Conservation (phyloP, 2,888 invertebrate genomes). For the Chironomus riparius region DNA sequence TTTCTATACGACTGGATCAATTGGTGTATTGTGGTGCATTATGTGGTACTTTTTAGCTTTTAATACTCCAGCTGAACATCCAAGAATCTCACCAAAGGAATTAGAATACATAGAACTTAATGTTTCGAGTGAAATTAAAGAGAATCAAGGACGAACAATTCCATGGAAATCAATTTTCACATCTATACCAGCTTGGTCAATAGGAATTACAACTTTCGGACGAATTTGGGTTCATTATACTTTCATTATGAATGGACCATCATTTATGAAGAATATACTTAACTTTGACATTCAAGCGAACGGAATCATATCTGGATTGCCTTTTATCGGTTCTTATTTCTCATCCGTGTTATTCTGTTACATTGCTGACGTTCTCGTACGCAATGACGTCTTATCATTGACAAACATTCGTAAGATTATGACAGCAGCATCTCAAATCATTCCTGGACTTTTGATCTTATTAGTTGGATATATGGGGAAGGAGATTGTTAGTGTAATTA, state of each 20-base stretch:
- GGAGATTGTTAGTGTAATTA: slow-evolving; percentile 48
- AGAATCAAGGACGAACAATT: slow-evolving; percentile 45
- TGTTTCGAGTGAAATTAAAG: slow-evolving; percentile 46
- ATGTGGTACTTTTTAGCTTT: slow-evolving; percentile 60
- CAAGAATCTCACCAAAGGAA: slow-evolving; percentile 55
- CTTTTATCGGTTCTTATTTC: slow-evolving; percentile 60
- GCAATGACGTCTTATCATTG: slow-evolving; percentile 49
- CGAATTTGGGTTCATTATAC: slow-evolving; percentile 66
- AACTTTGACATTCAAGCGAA: slow-evolving; percentile 62
- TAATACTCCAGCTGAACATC: slow-evolving; percentile 58
- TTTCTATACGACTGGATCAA: slow-evolving; percentile 59
- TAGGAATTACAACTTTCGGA: slow-evolving; percentile 64
- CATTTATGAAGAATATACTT: slow-evolving; percentile 60
- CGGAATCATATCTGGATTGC: slow-evolving; percentile 56
- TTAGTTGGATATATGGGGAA: slow-evolving; percentile 56
- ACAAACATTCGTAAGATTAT: slow-evolving; percentile 59
- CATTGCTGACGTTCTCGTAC: slow-evolving; percentile 54
- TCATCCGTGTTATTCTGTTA: slow-evolving; percentile 62
- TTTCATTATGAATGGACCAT: slow-evolving; percentile 60
- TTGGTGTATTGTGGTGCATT: slow-evolving; percentile 56
- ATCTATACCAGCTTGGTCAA: slow-evolving; percentile 59
- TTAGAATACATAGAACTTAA: slow-evolving; percentile 57
- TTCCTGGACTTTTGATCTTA: slow-evolving; percentile 55
- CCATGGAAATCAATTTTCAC: slow-evolving; percentile 57
- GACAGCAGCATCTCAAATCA: slow-evolving; percentile 58